A percentile compares a stretch with the other conserved stretches of the same genome.
Conservation (phyloP, 2,797 vertebrate species). For the Lepilemur ruficaudatus region DNA sequence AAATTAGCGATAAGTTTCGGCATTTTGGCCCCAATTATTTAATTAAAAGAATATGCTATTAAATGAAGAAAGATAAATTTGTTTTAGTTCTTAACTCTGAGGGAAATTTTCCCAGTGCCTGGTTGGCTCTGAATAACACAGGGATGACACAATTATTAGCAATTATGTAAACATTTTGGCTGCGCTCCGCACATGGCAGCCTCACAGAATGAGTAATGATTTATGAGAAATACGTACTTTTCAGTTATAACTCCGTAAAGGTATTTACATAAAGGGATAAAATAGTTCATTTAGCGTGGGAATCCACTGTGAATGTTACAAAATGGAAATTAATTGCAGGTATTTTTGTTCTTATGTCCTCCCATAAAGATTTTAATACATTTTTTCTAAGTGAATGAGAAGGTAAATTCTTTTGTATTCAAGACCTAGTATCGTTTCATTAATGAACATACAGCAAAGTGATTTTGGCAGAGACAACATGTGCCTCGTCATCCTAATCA, state of each 20-base stretch:
- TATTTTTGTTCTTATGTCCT: background rate
- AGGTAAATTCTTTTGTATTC: background rate
- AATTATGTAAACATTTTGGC: background rate
- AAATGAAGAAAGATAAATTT: background rate
- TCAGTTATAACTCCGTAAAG: background rate
- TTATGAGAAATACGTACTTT: background rate
- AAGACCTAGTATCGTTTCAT: background rate
- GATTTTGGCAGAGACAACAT: background rate
- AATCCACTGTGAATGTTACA: background rate
- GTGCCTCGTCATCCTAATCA: background rate
- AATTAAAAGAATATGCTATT: background rate
- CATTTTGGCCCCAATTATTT: background rate
- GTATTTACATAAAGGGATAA: background rate
- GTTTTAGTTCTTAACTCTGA: background rate
- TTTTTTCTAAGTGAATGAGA: background rate
- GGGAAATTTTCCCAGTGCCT: background rate
- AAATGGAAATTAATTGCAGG: background rate
- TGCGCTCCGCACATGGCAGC: background rate
- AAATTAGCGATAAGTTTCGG: background rate
- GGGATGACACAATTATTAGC: too few species aligned
- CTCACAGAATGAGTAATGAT: background rate
- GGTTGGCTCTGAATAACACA: background rate
- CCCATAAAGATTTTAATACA: background rate
- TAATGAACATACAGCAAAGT: background rate
- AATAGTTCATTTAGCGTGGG: background rate